Evolutionary conservation across 1,140 invertebrate species (phyloP).

Genomic region (Eupeodes corollae): DNA sequence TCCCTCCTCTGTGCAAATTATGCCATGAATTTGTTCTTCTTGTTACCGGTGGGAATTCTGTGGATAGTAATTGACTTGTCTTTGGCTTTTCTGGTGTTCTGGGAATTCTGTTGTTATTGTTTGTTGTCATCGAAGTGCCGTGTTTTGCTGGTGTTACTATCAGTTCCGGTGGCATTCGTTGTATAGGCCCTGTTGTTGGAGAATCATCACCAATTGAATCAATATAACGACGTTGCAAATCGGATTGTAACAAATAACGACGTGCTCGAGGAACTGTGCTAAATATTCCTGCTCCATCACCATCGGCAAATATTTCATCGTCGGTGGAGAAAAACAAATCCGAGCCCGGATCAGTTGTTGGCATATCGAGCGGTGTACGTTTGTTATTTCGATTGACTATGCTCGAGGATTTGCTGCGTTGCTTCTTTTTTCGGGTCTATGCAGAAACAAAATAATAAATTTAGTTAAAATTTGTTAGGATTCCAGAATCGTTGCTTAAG

Average conservation of each 20-base stretch:
- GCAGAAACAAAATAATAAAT: background rate
- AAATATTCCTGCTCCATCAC: constrained; percentile 8
- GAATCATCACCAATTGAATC: constrained; percentile 24
- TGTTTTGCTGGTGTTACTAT: constrained; percentile 24
- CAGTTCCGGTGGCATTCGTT: constrained; percentile 31
- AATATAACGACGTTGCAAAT: constrained; percentile 28
- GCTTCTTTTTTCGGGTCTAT: constrained; percentile 1
- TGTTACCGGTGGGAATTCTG: constrained; percentile 8
- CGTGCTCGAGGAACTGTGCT: constrained; percentile 18
- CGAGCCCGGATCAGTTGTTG: constrained; percentile 44
- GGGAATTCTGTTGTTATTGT: constrained; percentile 18
- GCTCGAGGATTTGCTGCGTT: constrained; percentile 16
- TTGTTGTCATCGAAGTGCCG: constrained; percentile 10
- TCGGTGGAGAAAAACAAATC: constrained; percentile 42
- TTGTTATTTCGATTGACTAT: constrained; percentile 19
- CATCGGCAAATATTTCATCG: constrained; percentile 34
- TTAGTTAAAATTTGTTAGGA: background rate
- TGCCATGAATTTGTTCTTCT: constrained; percentile 36
- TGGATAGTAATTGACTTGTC: constrained; percentile 4
- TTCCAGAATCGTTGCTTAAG: background rate
- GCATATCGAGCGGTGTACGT: constrained; percentile 40
- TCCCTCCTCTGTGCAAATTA: constrained; percentile 17
- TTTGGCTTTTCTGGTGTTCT: constrained; percentile 17
- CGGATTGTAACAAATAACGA: constrained; percentile 25
- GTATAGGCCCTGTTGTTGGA: constrained; percentile 14